Conservation (phyloP, 2,113 vertebrate genomes). For the Xiphophorus couchianus region DNA sequence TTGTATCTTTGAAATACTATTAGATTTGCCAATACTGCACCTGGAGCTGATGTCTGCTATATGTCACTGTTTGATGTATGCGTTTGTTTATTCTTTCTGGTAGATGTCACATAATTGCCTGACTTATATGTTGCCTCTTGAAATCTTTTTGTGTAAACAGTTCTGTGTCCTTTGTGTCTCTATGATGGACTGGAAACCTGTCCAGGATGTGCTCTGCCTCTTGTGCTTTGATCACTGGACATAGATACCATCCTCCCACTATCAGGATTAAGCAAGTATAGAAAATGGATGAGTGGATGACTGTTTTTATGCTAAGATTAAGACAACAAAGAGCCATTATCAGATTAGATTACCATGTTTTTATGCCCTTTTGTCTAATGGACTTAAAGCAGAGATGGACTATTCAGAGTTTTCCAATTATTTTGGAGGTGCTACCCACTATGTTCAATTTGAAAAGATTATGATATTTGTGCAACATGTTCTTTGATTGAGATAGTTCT, state of each 20-base stretch:
- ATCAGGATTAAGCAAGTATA: no score
- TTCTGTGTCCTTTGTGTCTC: background rate
- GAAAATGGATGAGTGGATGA: no score
- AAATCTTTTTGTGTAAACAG: background rate
- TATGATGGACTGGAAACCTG: background rate
- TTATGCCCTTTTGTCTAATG: no score
- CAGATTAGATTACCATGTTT: no score
- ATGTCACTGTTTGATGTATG: conserved; percentile 15
- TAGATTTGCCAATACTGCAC: conserved; percentile 10
- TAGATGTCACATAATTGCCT: background rate
- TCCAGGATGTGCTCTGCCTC: background rate
- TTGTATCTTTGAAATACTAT: conserved; percentile 25
- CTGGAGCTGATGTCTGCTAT: conserved; percentile 12
- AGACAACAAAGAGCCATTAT: no score
- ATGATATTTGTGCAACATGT: no score
- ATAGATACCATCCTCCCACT: no score
- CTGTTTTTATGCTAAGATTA: background rate
- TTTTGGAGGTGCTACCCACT: no score
- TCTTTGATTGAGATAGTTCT: no score
- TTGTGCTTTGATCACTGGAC: background rate
- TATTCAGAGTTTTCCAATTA: no score
- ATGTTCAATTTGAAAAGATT: no score
- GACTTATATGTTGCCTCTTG: background rate
- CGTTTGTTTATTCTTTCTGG: conserved; percentile 17
- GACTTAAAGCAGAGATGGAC: no score